phyloP scores from a whole-genome alignment of 2,888 invertebrate genomes.

The Bibio marci region DNA sequence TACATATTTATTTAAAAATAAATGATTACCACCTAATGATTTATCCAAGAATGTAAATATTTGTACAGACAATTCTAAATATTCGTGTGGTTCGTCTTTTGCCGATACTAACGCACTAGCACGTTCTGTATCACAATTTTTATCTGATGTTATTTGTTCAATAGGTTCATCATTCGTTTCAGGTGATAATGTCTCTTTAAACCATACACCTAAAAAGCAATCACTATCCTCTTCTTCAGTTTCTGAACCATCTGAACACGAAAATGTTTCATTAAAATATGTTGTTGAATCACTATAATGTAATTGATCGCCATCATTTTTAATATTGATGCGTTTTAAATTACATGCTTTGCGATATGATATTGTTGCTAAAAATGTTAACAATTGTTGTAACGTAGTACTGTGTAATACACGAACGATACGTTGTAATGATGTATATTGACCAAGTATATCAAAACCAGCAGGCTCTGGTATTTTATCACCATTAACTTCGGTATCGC shows the following conservation, averaged over 20 bases:
- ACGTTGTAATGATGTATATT: slow-evolving; percentile 30
- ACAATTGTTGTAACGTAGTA: slow-evolving; percentile 39
- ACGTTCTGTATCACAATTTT: slow-evolving; percentile 30
- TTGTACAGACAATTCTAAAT: slow-evolving; percentile 70
- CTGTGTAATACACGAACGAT: slow-evolving; percentile 33
- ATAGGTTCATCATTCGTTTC: slow-evolving; percentile 35
- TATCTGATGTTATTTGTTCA: slow-evolving; percentile 37
- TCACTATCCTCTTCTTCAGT: slow-evolving; percentile 40
- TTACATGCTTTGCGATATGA: slow-evolving; percentile 83
- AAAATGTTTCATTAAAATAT: slow-evolving; percentile 88
- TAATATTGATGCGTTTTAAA: slow-evolving; percentile 59
- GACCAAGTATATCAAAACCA: slow-evolving; percentile 28
- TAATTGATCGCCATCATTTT: slow-evolving; percentile 69
- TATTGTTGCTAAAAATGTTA: slow-evolving; percentile 76
- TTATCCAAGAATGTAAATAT: slow-evolving; percentile 75
- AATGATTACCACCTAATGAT: slow-evolving; percentile 39
- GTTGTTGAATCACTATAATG: slow-evolving; percentile 84
- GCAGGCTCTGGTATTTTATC: slow-evolving; percentile 21
- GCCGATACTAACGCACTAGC: slow-evolving; percentile 45
- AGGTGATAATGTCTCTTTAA: slow-evolving; percentile 81
- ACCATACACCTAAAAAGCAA: slow-evolving; percentile 60
- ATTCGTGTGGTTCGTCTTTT: slow-evolving; percentile 69
- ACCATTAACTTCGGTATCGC: slow-evolving; percentile 11
- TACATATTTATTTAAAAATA: slow-evolving; percentile 44
- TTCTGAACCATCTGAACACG: slow-evolving; percentile 80